Evolutionary conservation across 2,797 vertebrate species (phyloP).

Genomic region (Girardinus metallicus): DNA sequence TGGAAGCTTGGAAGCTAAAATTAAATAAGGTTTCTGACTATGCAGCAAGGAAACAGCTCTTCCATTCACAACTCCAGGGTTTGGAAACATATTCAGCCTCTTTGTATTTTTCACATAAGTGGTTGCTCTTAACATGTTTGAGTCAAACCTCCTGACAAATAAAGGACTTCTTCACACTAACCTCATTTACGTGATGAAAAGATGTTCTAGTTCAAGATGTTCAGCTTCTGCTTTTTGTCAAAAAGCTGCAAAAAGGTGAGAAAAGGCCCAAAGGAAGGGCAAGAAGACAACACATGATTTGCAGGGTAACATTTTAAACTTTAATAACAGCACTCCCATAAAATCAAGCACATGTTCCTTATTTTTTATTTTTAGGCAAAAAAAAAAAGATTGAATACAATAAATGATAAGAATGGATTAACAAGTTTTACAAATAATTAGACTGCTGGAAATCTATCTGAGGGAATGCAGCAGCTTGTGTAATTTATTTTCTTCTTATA

Average conservation of each 20-base stretch:
- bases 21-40: not conserved
- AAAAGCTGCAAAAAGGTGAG: not conserved
- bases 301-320: not conserved
- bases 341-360: not conserved
- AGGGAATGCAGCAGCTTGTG: not conserved
- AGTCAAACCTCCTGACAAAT: not conserved
- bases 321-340: not conserved
- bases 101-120: not conserved
- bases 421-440: not conserved
- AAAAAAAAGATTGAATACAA: not conserved
- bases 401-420: not conserved
- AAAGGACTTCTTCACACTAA: constrained; percentile 4
- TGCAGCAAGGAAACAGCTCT: not conserved
- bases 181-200: not conserved
- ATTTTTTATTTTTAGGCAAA: not conserved
- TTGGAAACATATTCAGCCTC: not conserved
- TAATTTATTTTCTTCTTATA: not conserved
- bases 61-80: not conserved
- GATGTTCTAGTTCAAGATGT: constrained; percentile 24
- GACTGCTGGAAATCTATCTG: not conserved
- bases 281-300: not conserved
- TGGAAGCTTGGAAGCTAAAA: too few species aligned
- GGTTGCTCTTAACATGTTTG: constrained; percentile 15
- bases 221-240: not conserved
- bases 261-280: not conserved